phyloP scores from a whole-genome alignment of 2,797 vertebrate species.

The Taenioides sp. region DNA sequence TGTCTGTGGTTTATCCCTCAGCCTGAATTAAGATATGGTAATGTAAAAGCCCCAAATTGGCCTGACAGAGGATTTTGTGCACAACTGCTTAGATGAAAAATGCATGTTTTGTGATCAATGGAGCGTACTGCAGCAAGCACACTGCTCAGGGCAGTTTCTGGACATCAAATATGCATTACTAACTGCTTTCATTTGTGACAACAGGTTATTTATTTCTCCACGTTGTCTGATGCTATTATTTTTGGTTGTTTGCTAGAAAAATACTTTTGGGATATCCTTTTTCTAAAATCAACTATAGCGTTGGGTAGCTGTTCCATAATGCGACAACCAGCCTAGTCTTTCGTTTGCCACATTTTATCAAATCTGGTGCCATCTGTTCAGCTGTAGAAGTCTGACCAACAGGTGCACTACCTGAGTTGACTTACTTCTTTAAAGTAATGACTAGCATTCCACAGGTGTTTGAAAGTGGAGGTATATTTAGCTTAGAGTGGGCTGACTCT shows the following conservation, averaged over 20 bases:
- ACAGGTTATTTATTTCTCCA: neutral
- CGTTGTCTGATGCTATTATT: neutral
- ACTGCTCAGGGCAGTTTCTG: neutral
- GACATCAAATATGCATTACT: constrained; percentile 5
- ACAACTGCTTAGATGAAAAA: neutral
- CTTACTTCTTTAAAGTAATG: constrained; percentile 17
- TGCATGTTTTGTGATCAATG: constrained; percentile 10
- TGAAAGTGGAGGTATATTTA: constrained; percentile 58
- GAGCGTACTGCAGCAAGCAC: neutral
- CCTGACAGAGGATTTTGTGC: constrained; percentile 1
- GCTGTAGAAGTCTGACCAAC: constrained; percentile 18
- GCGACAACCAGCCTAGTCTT: neutral
- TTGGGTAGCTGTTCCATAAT: too few relatives aligned
- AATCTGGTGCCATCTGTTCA: neutral
- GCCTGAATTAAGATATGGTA: constrained; percentile 12
- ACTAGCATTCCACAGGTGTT: constrained; percentile 53
- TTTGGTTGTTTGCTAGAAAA: neutral
- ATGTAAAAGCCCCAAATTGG: constrained; percentile 11
- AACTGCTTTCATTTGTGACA: neutral
- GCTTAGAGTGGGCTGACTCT: constrained; percentile 59
- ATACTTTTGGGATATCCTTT: neutral
- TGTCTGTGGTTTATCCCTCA: constrained; percentile 13
- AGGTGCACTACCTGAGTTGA: constrained; percentile 3
- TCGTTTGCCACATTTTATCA: neutral
- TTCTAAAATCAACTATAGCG: too few relatives aligned